A percentile compares a stretch with the other conserved stretches of the same genome.
phyloP scores from a whole-genome alignment of 2,113 vertebrate species.

The Oncorhynchus masou region DNA sequence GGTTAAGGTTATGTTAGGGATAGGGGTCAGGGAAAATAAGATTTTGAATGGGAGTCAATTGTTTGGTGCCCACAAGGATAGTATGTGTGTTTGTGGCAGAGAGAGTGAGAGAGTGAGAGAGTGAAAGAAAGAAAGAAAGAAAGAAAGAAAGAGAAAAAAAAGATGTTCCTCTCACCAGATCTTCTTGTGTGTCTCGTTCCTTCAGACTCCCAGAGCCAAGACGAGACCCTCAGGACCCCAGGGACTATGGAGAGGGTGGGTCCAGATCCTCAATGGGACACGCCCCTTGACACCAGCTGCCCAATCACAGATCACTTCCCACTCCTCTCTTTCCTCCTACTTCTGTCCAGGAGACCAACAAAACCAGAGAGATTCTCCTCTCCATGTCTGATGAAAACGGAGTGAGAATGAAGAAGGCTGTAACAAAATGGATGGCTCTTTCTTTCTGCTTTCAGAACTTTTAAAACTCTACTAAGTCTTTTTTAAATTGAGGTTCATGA shows the following conservation, averaged over 20 bases:
- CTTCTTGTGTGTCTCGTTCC: neutral
- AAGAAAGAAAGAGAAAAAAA: constrained; percentile 48
- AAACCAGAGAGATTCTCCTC: constrained; percentile 19
- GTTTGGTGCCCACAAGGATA: too few relatives aligned
- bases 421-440: constrained; percentile 53
- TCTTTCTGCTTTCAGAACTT: constrained; percentile 26
- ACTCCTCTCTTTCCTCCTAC: constrained; percentile 29
- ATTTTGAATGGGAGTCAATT: too few relatives aligned
- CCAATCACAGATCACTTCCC: constrained; percentile 39
- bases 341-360: constrained; percentile 30
- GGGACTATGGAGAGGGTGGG: constrained; percentile 66
- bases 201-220: constrained; percentile 67
- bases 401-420: constrained; percentile 56
- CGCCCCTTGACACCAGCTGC: constrained; percentile 71
- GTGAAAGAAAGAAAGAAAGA: neutral
- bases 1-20: too few relatives aligned
- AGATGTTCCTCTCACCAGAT: neutral
- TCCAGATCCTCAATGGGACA: constrained; percentile 68
- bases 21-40: too few relatives aligned
- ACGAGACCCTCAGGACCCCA: constrained; percentile 52
- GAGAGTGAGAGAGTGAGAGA: neutral
- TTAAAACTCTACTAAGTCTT: constrained; percentile 34
- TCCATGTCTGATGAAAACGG: constrained; percentile 10
- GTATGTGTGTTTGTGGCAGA: too few relatives aligned
- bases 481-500: constrained; percentile 47